Conservation (phyloP, 2,797 vertebrate species). For the Molossus alvarezi region DNA sequence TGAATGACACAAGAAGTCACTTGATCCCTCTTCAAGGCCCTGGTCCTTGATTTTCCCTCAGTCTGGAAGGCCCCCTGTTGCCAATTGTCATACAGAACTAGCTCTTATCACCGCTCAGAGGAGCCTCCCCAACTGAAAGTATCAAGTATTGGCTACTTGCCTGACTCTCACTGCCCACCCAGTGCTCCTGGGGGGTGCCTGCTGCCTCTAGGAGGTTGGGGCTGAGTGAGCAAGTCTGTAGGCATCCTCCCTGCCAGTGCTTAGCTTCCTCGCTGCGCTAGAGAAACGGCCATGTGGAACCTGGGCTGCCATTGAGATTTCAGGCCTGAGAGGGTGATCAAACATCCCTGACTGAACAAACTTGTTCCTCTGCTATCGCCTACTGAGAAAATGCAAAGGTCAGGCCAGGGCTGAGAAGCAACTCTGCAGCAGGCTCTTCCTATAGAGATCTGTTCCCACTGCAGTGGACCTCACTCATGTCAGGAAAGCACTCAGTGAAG, state of each 20-base stretch:
- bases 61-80: background rate
- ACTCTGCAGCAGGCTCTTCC: background rate
- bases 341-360: background rate
- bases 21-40: background rate
- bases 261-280: background rate
- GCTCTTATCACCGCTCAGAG: background rate
- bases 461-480: background rate
- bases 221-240: background rate
- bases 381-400: background rate
- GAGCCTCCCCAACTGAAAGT: background rate
- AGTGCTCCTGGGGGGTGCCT: background rate
- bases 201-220: background rate
- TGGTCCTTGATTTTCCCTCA: background rate
- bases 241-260: background rate
- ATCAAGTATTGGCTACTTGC: background rate
- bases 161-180: background rate
- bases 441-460: background rate
- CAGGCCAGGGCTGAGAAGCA: background rate
- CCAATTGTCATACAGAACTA: background rate
- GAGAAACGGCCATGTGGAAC: background rate
- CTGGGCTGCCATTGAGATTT: background rate
- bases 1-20: background rate
- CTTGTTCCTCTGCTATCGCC: background rate
- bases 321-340: background rate
- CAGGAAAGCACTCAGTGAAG: background rate